Evolutionary conservation across 2,113 vertebrate genomes (phyloP).

Genomic region (Polypterus senegalus): DNA sequence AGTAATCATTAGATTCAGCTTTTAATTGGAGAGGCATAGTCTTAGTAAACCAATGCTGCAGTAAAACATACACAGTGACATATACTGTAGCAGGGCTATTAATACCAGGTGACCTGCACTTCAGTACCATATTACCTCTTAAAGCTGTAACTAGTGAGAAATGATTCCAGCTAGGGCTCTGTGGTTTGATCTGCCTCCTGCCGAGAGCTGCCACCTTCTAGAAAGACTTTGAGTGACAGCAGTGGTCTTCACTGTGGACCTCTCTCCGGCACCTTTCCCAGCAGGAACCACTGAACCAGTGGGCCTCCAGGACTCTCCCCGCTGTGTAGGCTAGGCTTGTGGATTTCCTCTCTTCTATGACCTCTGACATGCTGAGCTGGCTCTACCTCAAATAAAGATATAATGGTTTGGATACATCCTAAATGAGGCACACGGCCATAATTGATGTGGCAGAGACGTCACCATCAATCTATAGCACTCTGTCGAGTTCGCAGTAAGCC

Average conservation of each 20-base stretch:
- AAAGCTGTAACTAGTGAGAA: too few species aligned
- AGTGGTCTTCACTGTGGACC: constrained; percentile 40
- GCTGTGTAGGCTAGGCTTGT: constrained; percentile 31
- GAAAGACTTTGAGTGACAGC: constrained; percentile 47
- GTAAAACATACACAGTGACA: too few species aligned
- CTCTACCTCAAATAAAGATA: constrained; percentile 36
- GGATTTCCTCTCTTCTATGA: constrained; percentile 30
- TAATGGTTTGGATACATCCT: constrained; percentile 41
- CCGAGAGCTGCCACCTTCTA: constrained; percentile 29
- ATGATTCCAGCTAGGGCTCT: constrained; percentile 21
- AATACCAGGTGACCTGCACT: too few species aligned
- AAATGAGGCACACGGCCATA: constrained; percentile 40
- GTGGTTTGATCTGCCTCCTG: constrained; percentile 19
- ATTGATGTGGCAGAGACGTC: constrained; percentile 60
- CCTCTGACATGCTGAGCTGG: constrained; percentile 43
- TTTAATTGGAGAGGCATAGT: too few species aligned
- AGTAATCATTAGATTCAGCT: too few species aligned
- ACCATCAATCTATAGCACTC: constrained; percentile 50
- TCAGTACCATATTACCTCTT: too few species aligned
- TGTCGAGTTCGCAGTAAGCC: constrained; percentile 23
- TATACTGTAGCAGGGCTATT: too few species aligned
- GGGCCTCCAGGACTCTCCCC: constrained; percentile 41
- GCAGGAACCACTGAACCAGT: constrained; percentile 41
- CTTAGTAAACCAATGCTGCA: too few species aligned
- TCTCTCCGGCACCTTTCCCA: constrained; percentile 55